A percentile compares a stretch with the other conserved stretches of the same genome.
Evolutionary conservation across 2,888 invertebrate genomes (phyloP).

Genomic region (Cyaniris semiargus): DNA sequence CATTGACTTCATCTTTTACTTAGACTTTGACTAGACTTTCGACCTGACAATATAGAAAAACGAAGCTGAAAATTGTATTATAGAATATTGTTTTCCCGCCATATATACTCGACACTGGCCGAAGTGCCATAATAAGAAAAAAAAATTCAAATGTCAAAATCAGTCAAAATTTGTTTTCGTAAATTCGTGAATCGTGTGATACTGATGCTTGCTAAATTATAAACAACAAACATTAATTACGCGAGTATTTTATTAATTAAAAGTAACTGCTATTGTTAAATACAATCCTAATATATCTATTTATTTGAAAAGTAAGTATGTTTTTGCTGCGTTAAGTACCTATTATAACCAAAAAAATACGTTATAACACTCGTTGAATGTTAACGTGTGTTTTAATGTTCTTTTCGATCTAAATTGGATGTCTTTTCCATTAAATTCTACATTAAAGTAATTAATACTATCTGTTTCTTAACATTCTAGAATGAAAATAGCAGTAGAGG

Average conservation of each 20-base stretch:
- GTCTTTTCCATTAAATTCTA: neutral
- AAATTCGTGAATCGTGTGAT: too few relatives aligned
- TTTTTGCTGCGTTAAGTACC: neutral
- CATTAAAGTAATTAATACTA: neutral
- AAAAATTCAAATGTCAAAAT: too few relatives aligned
- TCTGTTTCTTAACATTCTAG: constrained; percentile 29
- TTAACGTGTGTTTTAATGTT: neutral
- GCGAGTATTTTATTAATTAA: neutral
- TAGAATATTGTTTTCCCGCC: too few relatives aligned
- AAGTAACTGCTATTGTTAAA: neutral
- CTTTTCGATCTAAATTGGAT: neutral
- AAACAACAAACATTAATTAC: too few relatives aligned
- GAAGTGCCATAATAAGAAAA: too few relatives aligned
- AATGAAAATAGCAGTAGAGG: constrained; percentile 97
- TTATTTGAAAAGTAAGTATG: neutral
- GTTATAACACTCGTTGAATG: neutral
- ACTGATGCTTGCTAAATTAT: too few relatives aligned
- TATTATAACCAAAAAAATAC: neutral
- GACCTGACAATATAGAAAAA: too few relatives aligned
- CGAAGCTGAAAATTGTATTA: too few relatives aligned
- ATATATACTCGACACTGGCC: too few relatives aligned
- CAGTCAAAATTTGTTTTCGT: too few relatives aligned
- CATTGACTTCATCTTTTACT: too few relatives aligned
- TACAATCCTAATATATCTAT: neutral
- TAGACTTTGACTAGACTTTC: too few relatives aligned